Conservation (phyloP, 2,113 vertebrate species). For the Chamaea fasciata region DNA sequence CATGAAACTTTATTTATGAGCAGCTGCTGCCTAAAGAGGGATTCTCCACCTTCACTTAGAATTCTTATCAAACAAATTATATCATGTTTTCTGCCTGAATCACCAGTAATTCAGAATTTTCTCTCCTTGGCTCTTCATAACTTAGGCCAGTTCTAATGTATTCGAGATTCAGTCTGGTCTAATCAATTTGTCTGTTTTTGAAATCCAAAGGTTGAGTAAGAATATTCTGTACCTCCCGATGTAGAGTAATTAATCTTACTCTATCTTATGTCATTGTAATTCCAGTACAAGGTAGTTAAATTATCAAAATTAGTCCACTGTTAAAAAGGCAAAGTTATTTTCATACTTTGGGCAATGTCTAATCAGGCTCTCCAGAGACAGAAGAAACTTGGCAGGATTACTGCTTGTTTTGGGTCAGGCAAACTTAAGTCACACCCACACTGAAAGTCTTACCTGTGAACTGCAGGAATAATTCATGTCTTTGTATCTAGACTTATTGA, state of each 20-base stretch:
- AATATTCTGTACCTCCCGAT: background rate
- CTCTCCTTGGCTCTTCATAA: background rate
- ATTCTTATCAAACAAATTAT: background rate
- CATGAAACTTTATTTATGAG: background rate
- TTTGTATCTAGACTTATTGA: background rate
- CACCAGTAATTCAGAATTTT: background rate
- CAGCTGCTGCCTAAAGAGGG: background rate
- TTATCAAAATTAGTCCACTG: background rate
- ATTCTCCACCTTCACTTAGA: background rate
- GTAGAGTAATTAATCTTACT: background rate
- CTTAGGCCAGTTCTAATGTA: background rate
- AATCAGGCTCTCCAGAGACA: background rate
- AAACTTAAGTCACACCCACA: background rate
- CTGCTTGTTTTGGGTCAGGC: background rate
- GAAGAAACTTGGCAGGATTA: background rate
- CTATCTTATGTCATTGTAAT: background rate
- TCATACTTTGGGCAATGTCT: background rate
- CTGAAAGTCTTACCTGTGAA: background rate
- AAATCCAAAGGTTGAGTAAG: background rate
- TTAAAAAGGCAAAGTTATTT: background rate
- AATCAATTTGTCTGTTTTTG: background rate
- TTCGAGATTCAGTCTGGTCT: background rate
- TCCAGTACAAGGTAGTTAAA: background rate
- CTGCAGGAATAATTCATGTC: background rate
- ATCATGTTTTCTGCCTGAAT: rapidly evolving